A percentile compares a stretch with the other conserved stretches of the same genome.
These are phyloP conservation scores for Forbesichthys agassizii DNA, from an alignment of 2,113 vertebrate genomes.

Conservation along the genomic window DNA sequence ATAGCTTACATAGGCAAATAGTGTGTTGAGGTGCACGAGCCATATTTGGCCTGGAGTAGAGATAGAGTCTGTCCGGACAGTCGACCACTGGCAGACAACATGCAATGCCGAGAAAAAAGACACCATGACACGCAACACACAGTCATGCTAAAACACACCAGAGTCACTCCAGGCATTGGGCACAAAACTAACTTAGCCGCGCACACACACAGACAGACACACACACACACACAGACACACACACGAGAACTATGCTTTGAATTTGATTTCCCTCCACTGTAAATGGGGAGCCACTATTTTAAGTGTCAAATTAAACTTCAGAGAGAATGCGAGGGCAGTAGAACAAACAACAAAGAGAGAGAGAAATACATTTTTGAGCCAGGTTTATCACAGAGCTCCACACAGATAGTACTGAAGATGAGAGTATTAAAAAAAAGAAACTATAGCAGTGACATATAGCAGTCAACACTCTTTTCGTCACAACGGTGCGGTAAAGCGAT, in stretches of 20 bases:
- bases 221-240: background rate
- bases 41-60: background rate
- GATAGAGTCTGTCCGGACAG: slow-evolving; percentile 46
- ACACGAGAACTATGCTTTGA: slow-evolving; percentile 41
- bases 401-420: slow-evolving; percentile 16
- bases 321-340: slow-evolving; percentile 1
- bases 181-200: too few species aligned
- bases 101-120: slow-evolving; percentile 45
- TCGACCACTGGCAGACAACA: slow-evolving; percentile 62
- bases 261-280: slow-evolving; percentile 64
- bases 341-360: too few species aligned
- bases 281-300: slow-evolving; percentile 56
- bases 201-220: background rate
- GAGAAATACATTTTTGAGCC: background rate
- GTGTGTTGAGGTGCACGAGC: background rate
- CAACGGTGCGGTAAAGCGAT: too few species aligned
- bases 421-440: background rate
- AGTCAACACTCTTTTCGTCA: too few species aligned
- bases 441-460: slow-evolving; percentile 50
- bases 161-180: too few species aligned
- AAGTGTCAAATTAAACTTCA: slow-evolving; percentile 58
- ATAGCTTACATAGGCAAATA: background rate
- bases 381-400: slow-evolving; percentile 24
- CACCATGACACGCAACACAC: slow-evolving; percentile 42
- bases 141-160: too few species aligned